Base-by-base conservation (phyloP, 53 echinoderm and acorn worm genomes). In the Luidia sarsii region DNA sequence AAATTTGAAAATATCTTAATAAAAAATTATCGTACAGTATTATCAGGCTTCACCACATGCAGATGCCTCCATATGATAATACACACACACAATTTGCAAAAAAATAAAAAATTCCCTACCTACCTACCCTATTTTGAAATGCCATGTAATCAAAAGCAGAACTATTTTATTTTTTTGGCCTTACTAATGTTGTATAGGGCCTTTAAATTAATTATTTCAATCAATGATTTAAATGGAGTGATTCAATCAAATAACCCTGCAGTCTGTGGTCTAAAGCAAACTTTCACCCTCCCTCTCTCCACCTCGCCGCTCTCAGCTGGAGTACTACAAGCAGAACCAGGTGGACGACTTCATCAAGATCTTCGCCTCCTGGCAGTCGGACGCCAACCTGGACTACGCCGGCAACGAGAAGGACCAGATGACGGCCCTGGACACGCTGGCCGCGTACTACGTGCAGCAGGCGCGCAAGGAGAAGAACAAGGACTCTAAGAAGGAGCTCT, bases 401-500 rank as follows among this genome's bases (percentile, higher is more conserved):
- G 91, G 90, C 33, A 86, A 93, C 62, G 96, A 96, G 88, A 96
- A 96, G 57, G 96, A 96, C 67, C 96, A 96, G 88, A 96, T 96
- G 96, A 96, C 96, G 2, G 92, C 96, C 9, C 64, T 96, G 55
- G 96, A 96, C 71, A 96, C 93, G 18, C 87, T 96, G 64, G 96
- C 93, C 49, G 96, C 96, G 0, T 96, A 96, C 83, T 96, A 96
- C 65, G 96, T 96, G 48, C 93, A 96, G 71, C 96, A 90, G 86
- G 96, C 96, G 2, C 71, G 93, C 15, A 96, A 96, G 71, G 93
- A 93, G 81, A 93, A 96, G 80, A 93, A 93, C 81, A 93, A 96
- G 61, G 96, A 96, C 64, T 73, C 88, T 45, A 96, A 93, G 81
- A 96, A 96, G 70, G 96, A 96, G 41, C 57, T 96, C 57, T 96